Evolutionary conservation across 1,140 invertebrate genomes (phyloP).

Genomic region (Drosophila lowei): DNA sequence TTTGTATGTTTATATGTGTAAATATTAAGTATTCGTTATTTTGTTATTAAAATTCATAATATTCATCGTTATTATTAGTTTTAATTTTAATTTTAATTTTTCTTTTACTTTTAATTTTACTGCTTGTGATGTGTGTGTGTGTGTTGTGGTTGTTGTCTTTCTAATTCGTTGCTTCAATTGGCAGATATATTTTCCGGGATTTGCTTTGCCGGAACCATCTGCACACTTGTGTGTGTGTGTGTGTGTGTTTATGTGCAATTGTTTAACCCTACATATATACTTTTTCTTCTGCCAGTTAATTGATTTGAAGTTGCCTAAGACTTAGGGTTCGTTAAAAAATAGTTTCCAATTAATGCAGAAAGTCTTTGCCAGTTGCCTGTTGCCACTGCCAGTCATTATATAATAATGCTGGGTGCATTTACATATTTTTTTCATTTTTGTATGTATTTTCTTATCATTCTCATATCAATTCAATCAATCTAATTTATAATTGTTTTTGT

Average conservation of each 20-base stretch:
- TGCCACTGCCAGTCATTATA: slow-evolving; percentile 59
- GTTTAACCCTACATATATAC: slow-evolving; percentile 67
- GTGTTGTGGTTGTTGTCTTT: slow-evolving; percentile 39
- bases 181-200: slow-evolving; percentile 26
- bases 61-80: slow-evolving; percentile 41
- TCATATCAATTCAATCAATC: slow-evolving; percentile 46
- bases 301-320: slow-evolving; percentile 75
- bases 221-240: slow-evolving; percentile 1
- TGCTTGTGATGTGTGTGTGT: slow-evolving; percentile 62
- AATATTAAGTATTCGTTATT: slow-evolving; percentile 64
- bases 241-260: slow-evolving; percentile 50
- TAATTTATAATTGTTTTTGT: slow-evolving; percentile 47
- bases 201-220: slow-evolving; percentile 33
- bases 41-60: slow-evolving; percentile 56
- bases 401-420: slow-evolving; percentile 62
- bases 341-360: slow-evolving; percentile 55
- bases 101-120: slow-evolving; percentile 23
- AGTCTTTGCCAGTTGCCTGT: slow-evolving; percentile 71
- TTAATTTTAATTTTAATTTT: slow-evolving; percentile 19
- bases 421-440: slow-evolving; percentile 31
- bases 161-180: slow-evolving; percentile 70
- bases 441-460: slow-evolving; percentile 36
- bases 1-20: slow-evolving; percentile 28
- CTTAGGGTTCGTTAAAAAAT: slow-evolving; percentile 63
- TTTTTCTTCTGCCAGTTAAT: slow-evolving; percentile 54